phyloP scores from a whole-genome alignment of 2,113 vertebrate species.

The Archilochus colubris region DNA sequence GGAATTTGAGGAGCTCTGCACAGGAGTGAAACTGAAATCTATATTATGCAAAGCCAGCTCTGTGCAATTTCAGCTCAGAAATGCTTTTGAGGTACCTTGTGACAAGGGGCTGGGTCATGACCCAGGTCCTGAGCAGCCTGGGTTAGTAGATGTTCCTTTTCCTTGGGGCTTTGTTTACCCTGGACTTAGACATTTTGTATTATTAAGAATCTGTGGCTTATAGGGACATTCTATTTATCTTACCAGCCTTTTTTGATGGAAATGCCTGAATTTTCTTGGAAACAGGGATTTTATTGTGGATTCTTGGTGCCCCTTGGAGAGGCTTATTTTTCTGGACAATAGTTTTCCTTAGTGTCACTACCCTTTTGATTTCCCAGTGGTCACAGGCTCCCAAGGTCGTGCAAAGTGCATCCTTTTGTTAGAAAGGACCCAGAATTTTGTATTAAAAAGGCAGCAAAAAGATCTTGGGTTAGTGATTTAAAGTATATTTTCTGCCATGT shows the following conservation, averaged over 20 bases:
- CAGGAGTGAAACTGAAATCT: neutral
- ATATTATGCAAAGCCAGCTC: constrained; percentile 22
- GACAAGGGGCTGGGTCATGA: constrained; percentile 65
- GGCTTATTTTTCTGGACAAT: constrained; percentile 80
- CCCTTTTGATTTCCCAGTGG: constrained; percentile 78
- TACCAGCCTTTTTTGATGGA: constrained; percentile 78
- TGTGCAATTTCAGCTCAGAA: constrained; percentile 31
- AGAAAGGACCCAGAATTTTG: constrained; percentile 62
- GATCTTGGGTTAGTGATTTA: neutral
- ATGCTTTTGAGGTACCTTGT: constrained; percentile 65
- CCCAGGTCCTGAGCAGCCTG: constrained; percentile 73
- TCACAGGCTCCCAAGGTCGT: constrained; percentile 74
- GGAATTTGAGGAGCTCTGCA: neutral
- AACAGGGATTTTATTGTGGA: constrained; percentile 79
- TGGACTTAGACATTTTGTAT: constrained; percentile 78
- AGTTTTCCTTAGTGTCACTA: constrained; percentile 77
- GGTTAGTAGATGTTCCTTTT: constrained; percentile 76
- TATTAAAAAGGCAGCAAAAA: constrained; percentile 49
- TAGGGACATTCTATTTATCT: constrained; percentile 80
- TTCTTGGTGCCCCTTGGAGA: constrained; percentile 78
- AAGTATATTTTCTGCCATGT: constrained; percentile 14
- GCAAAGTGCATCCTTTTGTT: constrained; percentile 81
- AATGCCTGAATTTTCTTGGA: constrained; percentile 79
- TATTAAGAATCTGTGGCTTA: constrained; percentile 78
- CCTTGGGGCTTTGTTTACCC: constrained; percentile 76